A percentile compares a stretch with the other conserved stretches of the same genome.
Conservation (phyloP, 2,888 invertebrate species). For the Meteorus cinctellus region DNA sequence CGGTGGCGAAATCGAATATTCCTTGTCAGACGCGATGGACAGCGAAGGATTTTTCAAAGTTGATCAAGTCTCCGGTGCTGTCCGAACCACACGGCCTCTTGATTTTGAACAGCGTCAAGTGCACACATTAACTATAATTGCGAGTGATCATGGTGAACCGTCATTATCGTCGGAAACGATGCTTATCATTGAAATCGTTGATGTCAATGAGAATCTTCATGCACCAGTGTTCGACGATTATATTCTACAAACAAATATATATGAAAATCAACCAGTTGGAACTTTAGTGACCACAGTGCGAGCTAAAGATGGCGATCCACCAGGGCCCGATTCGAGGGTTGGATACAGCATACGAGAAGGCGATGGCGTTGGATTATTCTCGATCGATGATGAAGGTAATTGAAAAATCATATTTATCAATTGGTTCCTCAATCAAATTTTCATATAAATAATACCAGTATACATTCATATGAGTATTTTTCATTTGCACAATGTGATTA, state of each 20-base stretch:
- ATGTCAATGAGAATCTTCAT: conserved; percentile 94
- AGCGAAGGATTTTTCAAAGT: conserved; percentile 86
- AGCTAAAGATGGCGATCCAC: conserved; percentile 87
- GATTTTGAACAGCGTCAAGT: conserved; percentile 94
- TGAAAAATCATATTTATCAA: conserved; percentile 23
- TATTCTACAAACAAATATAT: conserved; percentile 83
- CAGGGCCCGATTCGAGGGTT: conserved; percentile 87
- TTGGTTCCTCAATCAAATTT: conserved; percentile 13
- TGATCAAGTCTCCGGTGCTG: conserved; percentile 89
- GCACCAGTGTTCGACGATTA: conserved; percentile 89
- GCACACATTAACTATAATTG: conserved; percentile 89
- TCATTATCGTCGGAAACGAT: conserved; percentile 86
- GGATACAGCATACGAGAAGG: conserved; percentile 92
- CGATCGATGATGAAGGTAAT: conserved; percentile 91
- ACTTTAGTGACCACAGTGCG: conserved; percentile 84
- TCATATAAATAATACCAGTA: not conserved
- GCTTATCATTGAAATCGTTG: conserved; percentile 89
- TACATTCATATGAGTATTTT: not conserved
- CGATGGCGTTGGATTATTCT: conserved; percentile 92
- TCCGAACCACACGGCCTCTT: conserved; percentile 84
- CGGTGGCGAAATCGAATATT: conserved; percentile 87
- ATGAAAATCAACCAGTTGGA: conserved; percentile 87
- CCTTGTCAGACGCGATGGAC: conserved; percentile 81
- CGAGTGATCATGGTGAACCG: conserved; percentile 89
- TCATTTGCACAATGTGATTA: not conserved